A percentile compares a stretch with the other conserved stretches of the same genome.
These are phyloP conservation scores for Drosophila nigrodunni DNA, from an alignment of 1,140 invertebrate species.

Conservation along the genomic window DNA sequence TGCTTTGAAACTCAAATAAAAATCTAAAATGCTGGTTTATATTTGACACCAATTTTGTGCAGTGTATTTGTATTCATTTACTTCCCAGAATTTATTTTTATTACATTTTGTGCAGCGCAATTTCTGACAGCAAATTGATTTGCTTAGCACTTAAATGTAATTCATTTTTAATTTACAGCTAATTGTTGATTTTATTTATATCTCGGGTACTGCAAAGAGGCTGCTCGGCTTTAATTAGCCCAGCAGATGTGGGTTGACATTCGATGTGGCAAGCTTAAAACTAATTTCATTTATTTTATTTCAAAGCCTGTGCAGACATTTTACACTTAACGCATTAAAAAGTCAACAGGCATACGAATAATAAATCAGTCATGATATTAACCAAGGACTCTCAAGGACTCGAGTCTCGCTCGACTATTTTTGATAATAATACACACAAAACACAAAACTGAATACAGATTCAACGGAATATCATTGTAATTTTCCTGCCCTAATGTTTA, in stretches of 20 bases:
- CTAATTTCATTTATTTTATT: constrained; percentile 20
- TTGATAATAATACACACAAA: not conserved
- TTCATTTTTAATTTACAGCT: constrained; percentile 67
- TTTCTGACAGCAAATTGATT: constrained; percentile 31
- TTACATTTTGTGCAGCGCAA: not conserved
- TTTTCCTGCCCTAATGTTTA: constrained; percentile 67
- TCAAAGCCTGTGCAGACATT: constrained; percentile 15
- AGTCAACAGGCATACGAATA: constrained; percentile 39
- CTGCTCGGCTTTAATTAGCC: constrained; percentile 31
- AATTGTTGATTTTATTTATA: constrained; percentile 44
- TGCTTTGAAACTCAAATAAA: no score
- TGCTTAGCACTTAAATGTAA: constrained; percentile 52
- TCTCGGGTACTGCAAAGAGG: not conserved
- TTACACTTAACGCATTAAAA: constrained; percentile 49
- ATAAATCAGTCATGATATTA: constrained; percentile 26
- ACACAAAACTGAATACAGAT: not conserved
- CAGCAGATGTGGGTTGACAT: constrained; percentile 38
- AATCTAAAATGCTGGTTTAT: no score
- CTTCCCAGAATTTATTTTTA: no score
- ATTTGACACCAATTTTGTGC: no score
- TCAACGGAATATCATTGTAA: constrained; percentile 40
- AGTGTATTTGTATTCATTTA: no score
- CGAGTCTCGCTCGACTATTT: not conserved
- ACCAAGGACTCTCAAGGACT: not conserved
- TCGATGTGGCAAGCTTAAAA: constrained; percentile 28